Percentiles rank a stretch among this genome's conserved stretches.
These are phyloP conservation scores for Aphrophora alni DNA, from an alignment of 2,888 invertebrate species.

Conservation along the genomic window DNA sequence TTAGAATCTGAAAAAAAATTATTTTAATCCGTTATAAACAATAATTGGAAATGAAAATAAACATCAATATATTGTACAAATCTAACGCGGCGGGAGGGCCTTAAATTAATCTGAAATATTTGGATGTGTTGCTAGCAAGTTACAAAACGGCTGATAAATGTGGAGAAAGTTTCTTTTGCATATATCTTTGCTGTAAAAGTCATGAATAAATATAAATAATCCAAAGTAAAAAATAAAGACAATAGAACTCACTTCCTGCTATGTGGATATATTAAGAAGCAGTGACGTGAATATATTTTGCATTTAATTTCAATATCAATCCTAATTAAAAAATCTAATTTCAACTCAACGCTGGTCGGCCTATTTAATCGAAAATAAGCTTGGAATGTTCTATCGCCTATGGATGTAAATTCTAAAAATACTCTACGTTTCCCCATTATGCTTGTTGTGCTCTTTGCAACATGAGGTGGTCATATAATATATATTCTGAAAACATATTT, in stretches of 20 bases:
- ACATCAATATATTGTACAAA: too few relatives aligned
- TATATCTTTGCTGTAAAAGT: not conserved
- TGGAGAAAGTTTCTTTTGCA: not conserved
- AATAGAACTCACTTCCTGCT: not conserved
- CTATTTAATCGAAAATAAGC: slow-evolving; percentile 3
- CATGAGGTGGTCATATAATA: not conserved
- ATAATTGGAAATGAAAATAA: too few relatives aligned
- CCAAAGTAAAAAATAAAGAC: not conserved
- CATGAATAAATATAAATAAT: not conserved
- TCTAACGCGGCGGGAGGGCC: too few relatives aligned
- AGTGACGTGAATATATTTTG: not conserved
- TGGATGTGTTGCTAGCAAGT: too few relatives aligned
- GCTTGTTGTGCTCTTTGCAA: not conserved
- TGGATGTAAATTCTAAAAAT: slow-evolving; percentile 6
- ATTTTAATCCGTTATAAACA: too few relatives aligned
- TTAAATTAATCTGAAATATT: too few relatives aligned
- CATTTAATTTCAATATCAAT: not conserved
- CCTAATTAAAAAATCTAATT: not conserved
- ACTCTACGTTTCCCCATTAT: not conserved
- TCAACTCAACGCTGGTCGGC: not conserved
- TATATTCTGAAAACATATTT: too few relatives aligned
- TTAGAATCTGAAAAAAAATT: too few relatives aligned
- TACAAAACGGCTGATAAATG: too few relatives aligned
- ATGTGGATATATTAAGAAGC: not conserved
- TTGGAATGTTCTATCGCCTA: not conserved